Evolutionary conservation across 2,113 vertebrate species (phyloP).

Genomic region (Suricata suricatta): DNA sequence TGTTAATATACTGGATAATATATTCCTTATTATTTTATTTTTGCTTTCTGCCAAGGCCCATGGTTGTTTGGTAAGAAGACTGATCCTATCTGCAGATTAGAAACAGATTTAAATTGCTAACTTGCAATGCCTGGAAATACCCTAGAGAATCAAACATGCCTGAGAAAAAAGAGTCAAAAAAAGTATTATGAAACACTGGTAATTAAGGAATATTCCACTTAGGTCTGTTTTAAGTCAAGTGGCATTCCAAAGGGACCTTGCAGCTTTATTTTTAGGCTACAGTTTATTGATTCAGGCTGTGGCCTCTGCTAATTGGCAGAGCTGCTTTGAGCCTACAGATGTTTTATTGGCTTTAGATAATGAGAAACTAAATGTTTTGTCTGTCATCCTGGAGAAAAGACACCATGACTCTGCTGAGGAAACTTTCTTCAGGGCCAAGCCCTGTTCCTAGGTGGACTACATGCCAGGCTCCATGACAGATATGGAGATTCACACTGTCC

Average conservation of each 20-base stretch:
- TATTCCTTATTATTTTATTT: slow-evolving; percentile 51
- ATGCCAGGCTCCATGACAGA: not conserved
- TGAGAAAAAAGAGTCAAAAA: slow-evolving; percentile 41
- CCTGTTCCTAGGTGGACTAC: not conserved
- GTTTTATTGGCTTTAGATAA: not conserved
- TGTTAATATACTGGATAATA: not conserved
- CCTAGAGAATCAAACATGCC: slow-evolving; percentile 31
- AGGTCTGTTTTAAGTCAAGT: slow-evolving; percentile 67
- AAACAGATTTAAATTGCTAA: slow-evolving; percentile 54
- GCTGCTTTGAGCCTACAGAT: not conserved
- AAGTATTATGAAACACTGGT: slow-evolving; percentile 31
- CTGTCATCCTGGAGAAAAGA: not conserved
- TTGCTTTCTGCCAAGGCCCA: not conserved
- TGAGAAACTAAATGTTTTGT: not conserved
- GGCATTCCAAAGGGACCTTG: not conserved
- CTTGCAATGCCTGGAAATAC: slow-evolving; percentile 56
- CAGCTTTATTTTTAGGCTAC: slow-evolving; percentile 69
- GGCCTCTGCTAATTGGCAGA: not conserved
- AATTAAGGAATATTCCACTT: slow-evolving; percentile 75
- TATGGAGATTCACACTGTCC: not conserved
- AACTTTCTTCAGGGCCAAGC: not conserved
- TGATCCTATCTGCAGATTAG: slow-evolving; percentile 44
- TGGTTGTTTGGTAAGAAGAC: not conserved
- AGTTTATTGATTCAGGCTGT: slow-evolving; percentile 64
- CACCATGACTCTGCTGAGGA: not conserved